These are phyloP conservation scores for Heterodera carotae DNA, from an alignment of 1,140 invertebrate species.

Conservation along the genomic window DNA sequence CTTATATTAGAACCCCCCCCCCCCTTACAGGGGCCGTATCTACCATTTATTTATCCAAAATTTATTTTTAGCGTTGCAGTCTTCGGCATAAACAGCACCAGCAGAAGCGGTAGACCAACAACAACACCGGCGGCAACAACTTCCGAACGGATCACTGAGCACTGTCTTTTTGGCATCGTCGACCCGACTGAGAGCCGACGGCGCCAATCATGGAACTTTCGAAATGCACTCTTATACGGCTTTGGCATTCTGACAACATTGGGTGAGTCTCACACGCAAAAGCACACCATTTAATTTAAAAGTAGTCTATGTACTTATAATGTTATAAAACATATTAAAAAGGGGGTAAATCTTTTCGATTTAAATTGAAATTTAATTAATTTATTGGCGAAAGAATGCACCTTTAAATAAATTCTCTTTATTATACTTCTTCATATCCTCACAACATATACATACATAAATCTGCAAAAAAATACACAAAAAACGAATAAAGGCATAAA, in stretches of 20 bases:
- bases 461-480: background rate
- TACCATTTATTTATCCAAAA: too few species aligned
- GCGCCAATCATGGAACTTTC: slow-evolving; percentile 29
- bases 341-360: too few species aligned
- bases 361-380: too few species aligned
- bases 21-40: too few species aligned
- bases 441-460: background rate
- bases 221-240: slow-evolving; percentile 30
- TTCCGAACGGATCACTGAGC: slow-evolving; percentile 14
- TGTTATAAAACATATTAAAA: too few species aligned
- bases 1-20: too few species aligned
- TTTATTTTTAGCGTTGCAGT: background rate
- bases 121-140: background rate
- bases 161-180: slow-evolving; percentile 23
- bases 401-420: too few species aligned
- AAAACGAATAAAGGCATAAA: background rate
- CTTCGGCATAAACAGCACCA: background rate
- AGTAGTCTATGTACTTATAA: too few species aligned
- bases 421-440: background rate
- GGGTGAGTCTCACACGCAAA: background rate
- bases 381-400: too few species aligned
- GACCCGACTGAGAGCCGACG: slow-evolving; percentile 18
- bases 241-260: slow-evolving; percentile 36
- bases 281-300: background rate
- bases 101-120: too few species aligned